These are phyloP conservation scores for Slavum lentiscoides DNA, from an alignment of 2,888 invertebrate species.

Conservation along the genomic window DNA sequence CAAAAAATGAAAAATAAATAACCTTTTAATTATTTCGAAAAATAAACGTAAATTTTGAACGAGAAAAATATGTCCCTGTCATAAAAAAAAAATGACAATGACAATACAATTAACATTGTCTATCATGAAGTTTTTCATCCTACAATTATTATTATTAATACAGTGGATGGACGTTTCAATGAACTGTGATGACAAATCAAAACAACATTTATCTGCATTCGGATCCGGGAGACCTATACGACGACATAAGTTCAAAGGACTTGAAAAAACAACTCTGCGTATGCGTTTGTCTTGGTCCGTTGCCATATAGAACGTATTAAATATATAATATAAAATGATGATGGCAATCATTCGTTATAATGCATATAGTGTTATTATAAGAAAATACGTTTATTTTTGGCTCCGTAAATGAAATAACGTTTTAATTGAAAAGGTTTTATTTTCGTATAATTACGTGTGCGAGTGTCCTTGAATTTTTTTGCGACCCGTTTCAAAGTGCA, in stretches of 20 bases:
- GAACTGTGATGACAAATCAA: constrained; percentile 7
- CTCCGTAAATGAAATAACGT: constrained; percentile 5
- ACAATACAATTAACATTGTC: background rate
- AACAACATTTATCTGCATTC: constrained; percentile 22
- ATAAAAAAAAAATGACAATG: background rate
- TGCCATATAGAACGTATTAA: background rate
- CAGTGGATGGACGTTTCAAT: background rate
- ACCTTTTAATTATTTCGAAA: background rate
- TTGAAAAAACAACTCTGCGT: background rate
- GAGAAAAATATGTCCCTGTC: background rate
- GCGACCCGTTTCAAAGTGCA: too few relatives aligned
- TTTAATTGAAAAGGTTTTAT: constrained; percentile 23
- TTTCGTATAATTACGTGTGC: background rate
- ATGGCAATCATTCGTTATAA: constrained; percentile 1
- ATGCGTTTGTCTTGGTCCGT: constrained; percentile 17
- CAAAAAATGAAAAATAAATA: background rate
- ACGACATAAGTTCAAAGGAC: constrained; percentile 6
- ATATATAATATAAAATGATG: background rate
- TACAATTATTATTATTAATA: background rate
- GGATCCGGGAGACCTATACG: background rate
- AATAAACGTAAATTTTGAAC: background rate
- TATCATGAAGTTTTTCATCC: background rate
- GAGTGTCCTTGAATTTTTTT: background rate
- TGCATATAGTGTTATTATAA: constrained; percentile 19
- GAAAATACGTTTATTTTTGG: constrained; percentile 12